phyloP scores from a whole-genome alignment of 2,113 vertebrate genomes.

The Brevimyrus niger region DNA sequence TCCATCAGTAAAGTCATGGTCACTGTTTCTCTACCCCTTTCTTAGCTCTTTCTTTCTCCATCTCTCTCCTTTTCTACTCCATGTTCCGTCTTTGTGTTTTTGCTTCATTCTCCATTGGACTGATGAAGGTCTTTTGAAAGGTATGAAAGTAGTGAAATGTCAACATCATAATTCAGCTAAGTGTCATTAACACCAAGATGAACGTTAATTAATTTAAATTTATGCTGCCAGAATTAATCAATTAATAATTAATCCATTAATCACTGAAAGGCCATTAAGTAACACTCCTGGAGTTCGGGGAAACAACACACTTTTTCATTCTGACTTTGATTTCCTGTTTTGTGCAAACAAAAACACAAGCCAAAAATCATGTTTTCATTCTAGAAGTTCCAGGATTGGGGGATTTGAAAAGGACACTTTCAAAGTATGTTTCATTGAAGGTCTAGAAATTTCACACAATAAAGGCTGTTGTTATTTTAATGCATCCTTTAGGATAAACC shows the following conservation, averaged over 20 bases:
- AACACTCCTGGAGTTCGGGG: neutral
- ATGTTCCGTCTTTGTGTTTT: constrained; percentile 44
- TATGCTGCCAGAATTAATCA: neutral
- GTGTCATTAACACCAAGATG: constrained; percentile 2
- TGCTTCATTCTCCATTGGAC: constrained; percentile 58
- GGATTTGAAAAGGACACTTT: neutral
- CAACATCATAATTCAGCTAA: neutral
- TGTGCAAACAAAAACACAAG: neutral
- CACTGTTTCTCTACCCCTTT: constrained; percentile 28
- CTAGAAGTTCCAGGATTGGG: neutral
- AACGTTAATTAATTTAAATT: neutral
- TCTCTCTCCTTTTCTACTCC: constrained; percentile 54
- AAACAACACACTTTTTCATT: neutral
- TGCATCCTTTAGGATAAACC: constrained; percentile 55
- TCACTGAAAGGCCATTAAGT: neutral
- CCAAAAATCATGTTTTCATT: neutral
- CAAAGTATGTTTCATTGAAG: neutral
- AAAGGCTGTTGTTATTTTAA: constrained; percentile 21
- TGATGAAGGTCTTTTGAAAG: constrained; percentile 75
- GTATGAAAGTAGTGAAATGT: constrained; percentile 55
- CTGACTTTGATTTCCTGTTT: neutral
- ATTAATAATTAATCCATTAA: constrained; percentile 24
- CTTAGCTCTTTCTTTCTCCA: constrained; percentile 35
- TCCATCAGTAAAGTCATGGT: constrained; percentile 14
- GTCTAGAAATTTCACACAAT: neutral